These are phyloP conservation scores for Rallus limicola DNA, from an alignment of 2,113 vertebrate genomes.

Conservation along the genomic window DNA sequence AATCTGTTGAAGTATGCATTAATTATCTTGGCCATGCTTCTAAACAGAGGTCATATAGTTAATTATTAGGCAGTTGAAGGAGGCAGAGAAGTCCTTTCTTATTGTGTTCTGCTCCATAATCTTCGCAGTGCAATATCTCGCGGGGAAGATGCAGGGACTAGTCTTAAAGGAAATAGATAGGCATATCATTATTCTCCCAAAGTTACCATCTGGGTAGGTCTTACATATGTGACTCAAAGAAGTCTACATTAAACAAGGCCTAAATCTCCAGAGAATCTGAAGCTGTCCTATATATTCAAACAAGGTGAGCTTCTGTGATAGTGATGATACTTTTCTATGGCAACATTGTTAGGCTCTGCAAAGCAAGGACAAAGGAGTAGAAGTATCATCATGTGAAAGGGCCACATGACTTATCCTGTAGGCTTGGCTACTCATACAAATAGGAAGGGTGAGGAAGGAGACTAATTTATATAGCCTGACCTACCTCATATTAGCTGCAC, in stretches of 20 bases:
- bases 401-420: background rate
- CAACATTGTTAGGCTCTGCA: background rate
- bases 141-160: background rate
- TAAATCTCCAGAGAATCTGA: background rate
- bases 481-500: background rate
- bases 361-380: background rate
- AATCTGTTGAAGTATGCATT: constrained; percentile 13
- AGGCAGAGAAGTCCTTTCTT: constrained; percentile 24
- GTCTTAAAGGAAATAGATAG: background rate
- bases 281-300: background rate
- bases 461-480: background rate
- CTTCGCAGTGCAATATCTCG: background rate
- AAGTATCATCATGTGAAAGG: background rate
- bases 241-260: background rate
- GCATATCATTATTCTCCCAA: background rate
- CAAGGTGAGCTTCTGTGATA: background rate
- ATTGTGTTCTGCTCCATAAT: constrained; percentile 43
- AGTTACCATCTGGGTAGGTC: background rate
- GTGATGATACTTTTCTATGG: background rate
- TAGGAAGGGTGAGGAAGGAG: background rate
- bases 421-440: background rate
- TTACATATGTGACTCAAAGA: background rate
- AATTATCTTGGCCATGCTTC: constrained; percentile 51
- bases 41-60: constrained; percentile 25
- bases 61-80: constrained; percentile 51